Percentiles rank a stretch among this genome's conserved stretches.
Conservation (phyloP, 2,113 vertebrate species). For the Stigmatopora nigra region DNA sequence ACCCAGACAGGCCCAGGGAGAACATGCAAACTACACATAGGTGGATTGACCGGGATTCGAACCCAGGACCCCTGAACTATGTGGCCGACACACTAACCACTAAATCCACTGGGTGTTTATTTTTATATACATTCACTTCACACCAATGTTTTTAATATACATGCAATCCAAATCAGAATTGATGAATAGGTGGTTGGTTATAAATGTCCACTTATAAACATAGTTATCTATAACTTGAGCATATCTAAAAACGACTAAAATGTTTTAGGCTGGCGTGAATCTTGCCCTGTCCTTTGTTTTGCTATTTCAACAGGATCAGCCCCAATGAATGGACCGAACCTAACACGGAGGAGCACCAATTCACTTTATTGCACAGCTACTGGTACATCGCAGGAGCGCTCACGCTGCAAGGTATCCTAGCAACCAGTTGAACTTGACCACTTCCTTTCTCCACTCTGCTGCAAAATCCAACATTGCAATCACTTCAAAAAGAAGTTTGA, state of each 20-base stretch:
- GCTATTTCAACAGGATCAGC: constrained; percentile 71
- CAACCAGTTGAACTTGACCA: background rate
- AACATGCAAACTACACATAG: no score
- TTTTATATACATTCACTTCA: no score
- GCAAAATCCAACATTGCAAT: background rate
- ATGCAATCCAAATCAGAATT: no score
- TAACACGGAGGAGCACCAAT: constrained; percentile 68
- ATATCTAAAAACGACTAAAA: background rate
- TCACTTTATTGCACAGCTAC: constrained; percentile 80
- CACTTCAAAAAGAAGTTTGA: background rate
- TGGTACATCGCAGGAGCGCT: constrained; percentile 82
- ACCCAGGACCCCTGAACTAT: no score
- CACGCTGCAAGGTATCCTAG: constrained; percentile 77
- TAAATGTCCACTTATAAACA: no score
- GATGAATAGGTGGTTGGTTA: no score
- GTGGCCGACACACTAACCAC: no score
- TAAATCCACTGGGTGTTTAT: no score
- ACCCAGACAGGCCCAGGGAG: no score
- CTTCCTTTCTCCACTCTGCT: background rate
- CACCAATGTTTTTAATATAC: no score
- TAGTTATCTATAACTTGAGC: no score
- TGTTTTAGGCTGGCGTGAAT: background rate
- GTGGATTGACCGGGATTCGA: no score
- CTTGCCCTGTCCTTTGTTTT: background rate
- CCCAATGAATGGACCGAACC: constrained; percentile 79